These are phyloP conservation scores for Shargacucullia verbasci DNA, from an alignment of 2,888 invertebrate genomes.

Conservation along the genomic window DNA sequence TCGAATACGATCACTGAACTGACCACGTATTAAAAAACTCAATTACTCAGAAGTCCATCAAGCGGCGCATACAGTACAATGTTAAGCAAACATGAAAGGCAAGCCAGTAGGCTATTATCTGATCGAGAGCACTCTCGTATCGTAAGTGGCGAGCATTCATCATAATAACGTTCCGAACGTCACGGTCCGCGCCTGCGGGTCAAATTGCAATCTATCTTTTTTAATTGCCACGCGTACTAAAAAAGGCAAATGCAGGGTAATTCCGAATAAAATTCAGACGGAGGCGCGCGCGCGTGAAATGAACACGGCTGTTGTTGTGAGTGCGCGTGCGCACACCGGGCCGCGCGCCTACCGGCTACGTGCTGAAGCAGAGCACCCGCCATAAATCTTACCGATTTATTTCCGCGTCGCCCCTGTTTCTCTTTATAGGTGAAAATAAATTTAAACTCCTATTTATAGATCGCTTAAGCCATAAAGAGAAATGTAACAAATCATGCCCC, in stretches of 20 bases:
- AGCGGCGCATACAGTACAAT: conserved; percentile 68
- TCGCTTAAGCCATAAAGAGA: conserved; percentile 71
- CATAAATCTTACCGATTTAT: conserved; percentile 80
- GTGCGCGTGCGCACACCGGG: conserved; percentile 57
- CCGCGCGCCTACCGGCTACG: conserved; percentile 49
- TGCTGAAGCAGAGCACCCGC: conserved; percentile 64
- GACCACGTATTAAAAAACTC: conserved; percentile 70
- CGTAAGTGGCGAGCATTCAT: conserved; percentile 80
- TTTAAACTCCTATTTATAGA: conserved; percentile 73
- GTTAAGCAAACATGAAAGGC: conserved; percentile 81
- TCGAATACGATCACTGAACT: conserved; percentile 18
- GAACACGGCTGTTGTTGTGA: conserved; percentile 64
- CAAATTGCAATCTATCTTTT: conserved; percentile 88
- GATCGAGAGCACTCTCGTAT: conserved; percentile 78
- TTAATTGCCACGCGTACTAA: conserved; percentile 84
- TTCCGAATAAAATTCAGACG: conserved; percentile 76
- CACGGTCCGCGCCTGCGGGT: conserved; percentile 85
- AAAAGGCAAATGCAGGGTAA: conserved; percentile 78
- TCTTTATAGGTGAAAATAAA: conserved; percentile 75
- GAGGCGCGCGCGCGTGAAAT: conserved; percentile 82
- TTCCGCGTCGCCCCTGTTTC: conserved; percentile 77
- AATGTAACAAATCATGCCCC: conserved; percentile 67
- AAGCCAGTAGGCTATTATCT: conserved; percentile 74
- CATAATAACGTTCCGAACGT: conserved; percentile 84
- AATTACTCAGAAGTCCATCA: conserved; percentile 78